These are phyloP conservation scores for Calcarius lapponicus DNA, from an alignment of 2,797 vertebrate genomes.

Conservation along the genomic window DNA sequence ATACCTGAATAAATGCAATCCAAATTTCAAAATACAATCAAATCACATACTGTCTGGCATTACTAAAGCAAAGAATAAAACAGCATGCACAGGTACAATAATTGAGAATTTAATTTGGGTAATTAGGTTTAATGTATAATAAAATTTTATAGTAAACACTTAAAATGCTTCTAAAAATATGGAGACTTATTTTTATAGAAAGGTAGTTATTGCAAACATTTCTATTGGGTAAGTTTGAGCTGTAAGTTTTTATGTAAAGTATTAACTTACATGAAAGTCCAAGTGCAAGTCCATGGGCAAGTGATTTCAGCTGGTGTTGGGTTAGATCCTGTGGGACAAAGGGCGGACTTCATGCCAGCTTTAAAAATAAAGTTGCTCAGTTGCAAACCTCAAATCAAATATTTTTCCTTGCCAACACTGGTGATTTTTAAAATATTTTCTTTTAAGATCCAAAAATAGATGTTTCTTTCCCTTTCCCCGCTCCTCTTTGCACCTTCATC, in stretches of 20 bases:
- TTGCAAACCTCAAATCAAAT: neutral
- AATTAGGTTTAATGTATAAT: constrained; percentile 38
- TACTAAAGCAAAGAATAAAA: neutral
- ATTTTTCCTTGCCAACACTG: neutral
- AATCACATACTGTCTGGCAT: neutral
- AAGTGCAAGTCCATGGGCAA: neutral
- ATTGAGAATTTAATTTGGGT: constrained; percentile 5
- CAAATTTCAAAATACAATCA: neutral
- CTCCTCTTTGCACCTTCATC: neutral
- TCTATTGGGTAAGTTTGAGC: neutral
- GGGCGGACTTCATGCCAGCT: neutral
- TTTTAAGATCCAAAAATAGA: neutral
- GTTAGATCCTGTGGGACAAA: neutral
- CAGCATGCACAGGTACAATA: neutral
- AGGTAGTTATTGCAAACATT: neutral
- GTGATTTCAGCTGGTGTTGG: neutral
- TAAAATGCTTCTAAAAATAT: constrained; percentile 32
- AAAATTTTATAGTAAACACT: constrained; percentile 45
- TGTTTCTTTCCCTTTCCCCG: neutral
- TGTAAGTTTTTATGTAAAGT: neutral
- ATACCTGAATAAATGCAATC: neutral
- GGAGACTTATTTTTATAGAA: constrained; percentile 14
- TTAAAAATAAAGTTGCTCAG: neutral
- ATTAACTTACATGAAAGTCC: neutral
- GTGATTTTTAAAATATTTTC: neutral